Percentiles rank a stretch among this genome's conserved stretches.
Evolutionary conservation across 2,113 vertebrate species (phyloP).

Genomic region (Dicrurus megarhynchus): DNA sequence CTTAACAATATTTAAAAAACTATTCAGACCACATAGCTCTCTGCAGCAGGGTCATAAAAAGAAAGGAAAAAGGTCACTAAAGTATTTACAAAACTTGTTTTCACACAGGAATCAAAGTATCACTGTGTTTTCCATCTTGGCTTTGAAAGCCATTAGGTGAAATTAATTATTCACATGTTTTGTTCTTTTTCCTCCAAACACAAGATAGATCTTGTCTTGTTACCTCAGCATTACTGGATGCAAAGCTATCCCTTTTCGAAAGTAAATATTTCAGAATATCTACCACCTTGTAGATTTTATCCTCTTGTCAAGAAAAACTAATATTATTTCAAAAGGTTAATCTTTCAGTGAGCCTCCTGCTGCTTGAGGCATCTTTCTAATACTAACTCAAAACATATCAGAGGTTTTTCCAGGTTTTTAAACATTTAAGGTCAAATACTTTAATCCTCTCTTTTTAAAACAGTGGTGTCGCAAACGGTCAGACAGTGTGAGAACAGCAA

Average conservation of each 20-base stretch:
- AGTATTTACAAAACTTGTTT: constrained; percentile 9
- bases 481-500: background rate
- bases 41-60: background rate
- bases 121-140: background rate
- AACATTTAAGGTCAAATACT: background rate
- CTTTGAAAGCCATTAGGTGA: constrained; percentile 27
- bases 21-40: background rate
- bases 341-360: background rate
- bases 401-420: background rate
- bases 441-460: background rate
- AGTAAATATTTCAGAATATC: background rate
- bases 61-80: background rate
- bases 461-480: rapidly evolving
- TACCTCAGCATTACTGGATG: background rate
- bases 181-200: background rate
- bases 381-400: background rate
- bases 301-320: background rate
- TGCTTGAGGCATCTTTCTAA: background rate
- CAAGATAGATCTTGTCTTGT: background rate
- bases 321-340: constrained; percentile 1
- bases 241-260: background rate
- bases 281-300: background rate
- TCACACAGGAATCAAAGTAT: background rate
- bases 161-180: constrained; percentile 50
- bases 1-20: background rate